A percentile compares a stretch with the other conserved stretches of the same genome.
Evolutionary conservation across 2,888 invertebrate genomes (phyloP).

Genomic region (Trachelus iudaicus): DNA sequence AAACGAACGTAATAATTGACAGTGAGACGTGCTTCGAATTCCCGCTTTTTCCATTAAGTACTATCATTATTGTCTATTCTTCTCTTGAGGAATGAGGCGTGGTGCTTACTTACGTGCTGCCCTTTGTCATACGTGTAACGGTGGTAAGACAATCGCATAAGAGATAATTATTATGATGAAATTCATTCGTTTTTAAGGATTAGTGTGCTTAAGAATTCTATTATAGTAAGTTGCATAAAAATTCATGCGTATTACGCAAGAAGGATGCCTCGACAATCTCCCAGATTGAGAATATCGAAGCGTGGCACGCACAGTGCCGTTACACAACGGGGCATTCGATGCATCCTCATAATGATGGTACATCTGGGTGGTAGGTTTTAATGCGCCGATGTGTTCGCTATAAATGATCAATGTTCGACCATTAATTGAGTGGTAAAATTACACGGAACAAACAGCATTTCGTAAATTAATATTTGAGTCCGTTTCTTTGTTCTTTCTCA

Average conservation of each 20-base stretch:
- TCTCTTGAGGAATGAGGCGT: background rate
- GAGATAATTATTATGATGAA: background rate
- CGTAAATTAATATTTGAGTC: background rate
- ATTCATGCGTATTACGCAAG: background rate
- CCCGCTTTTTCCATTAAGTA: background rate
- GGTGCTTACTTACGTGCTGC: background rate
- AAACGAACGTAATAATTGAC: background rate
- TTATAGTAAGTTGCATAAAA: background rate
- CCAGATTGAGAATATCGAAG: constrained; percentile 26
- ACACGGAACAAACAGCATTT: background rate
- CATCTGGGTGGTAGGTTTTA: background rate
- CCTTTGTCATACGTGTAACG: background rate
- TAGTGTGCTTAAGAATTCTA: background rate
- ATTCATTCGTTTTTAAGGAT: background rate
- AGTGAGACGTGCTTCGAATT: background rate
- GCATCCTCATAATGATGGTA: background rate
- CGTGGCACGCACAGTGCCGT: constrained; percentile 43
- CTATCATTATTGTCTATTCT: background rate
- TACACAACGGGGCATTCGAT: constrained; percentile 46
- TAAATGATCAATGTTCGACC: background rate
- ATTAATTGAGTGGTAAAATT: background rate
- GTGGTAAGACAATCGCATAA: background rate
- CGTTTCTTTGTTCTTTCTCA: background rate
- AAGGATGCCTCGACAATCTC: background rate
- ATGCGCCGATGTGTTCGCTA: constrained; percentile 1